Evolutionary conservation across 2,888 invertebrate genomes (phyloP).

Genomic region (Oscheius sp.): DNA sequence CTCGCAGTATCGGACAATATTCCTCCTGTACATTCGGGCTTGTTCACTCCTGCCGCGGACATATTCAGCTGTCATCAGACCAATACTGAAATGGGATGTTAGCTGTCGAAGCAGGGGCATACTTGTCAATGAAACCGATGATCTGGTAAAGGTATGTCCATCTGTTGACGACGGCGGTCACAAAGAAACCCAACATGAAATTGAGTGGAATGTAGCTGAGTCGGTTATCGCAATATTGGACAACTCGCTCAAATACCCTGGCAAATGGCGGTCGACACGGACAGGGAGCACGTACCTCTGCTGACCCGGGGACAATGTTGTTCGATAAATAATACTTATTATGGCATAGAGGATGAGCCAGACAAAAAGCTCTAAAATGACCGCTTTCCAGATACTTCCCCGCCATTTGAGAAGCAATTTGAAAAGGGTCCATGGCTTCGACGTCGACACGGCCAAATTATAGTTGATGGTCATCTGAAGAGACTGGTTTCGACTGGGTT

Average conservation of each 20-base stretch:
- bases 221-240: conserved; percentile 58
- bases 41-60: conserved; percentile 59
- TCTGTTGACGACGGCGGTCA: conserved; percentile 61
- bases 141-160: conserved; percentile 64
- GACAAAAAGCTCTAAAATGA: conserved; percentile 57
- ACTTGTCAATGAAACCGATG: conserved; percentile 66
- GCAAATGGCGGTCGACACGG: background rate
- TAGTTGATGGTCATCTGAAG: conserved; percentile 62
- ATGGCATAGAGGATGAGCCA: conserved; percentile 59
- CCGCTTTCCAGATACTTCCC: conserved; percentile 62
- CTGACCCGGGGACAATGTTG: conserved; percentile 55
- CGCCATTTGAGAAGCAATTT: conserved; percentile 64
- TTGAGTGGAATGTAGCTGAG: conserved; percentile 61
- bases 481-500: background rate
- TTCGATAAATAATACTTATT: conserved; percentile 56
- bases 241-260: conserved; percentile 60
- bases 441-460: conserved; percentile 62
- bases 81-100: conserved; percentile 48
- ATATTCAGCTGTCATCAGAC: conserved; percentile 62
- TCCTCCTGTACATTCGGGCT: conserved; percentile 58
- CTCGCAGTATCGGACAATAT: conserved; percentile 53
- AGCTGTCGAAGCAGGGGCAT: conserved; percentile 6
- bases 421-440: conserved; percentile 63
- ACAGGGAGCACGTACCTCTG: conserved; percentile 47
- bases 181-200: conserved; percentile 64